Evolutionary conservation across 92 coral and sea anemone genomes (phyloP).

Genomic region (Umimayanthus kanabou): DNA sequence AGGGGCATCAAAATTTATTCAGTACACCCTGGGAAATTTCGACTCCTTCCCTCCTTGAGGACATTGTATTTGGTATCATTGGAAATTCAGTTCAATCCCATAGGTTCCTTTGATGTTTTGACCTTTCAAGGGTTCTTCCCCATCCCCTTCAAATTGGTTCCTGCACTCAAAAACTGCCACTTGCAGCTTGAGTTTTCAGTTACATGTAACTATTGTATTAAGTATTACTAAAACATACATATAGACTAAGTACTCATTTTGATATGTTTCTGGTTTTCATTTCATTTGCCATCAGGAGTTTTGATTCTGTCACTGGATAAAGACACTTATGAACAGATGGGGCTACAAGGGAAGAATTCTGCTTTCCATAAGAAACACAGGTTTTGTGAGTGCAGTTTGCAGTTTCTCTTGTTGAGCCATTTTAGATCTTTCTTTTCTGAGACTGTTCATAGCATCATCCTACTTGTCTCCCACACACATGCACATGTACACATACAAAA

Average conservation of each 20-base stretch:
- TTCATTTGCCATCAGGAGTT: constrained; percentile 53
- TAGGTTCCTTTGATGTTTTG: too few relatives aligned
- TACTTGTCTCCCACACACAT: too few relatives aligned
- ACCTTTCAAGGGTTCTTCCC: too few relatives aligned
- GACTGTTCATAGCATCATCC: not conserved
- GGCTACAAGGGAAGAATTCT: constrained; percentile 88
- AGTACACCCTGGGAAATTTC: too few relatives aligned
- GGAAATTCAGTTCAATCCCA: too few relatives aligned
- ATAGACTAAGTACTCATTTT: not conserved
- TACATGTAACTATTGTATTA: too few relatives aligned
- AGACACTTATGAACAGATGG: constrained; percentile 92
- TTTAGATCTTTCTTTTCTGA: not conserved
- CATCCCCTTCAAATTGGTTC: not conserved
- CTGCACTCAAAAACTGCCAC: too few relatives aligned
- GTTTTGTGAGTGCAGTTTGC: constrained; percentile 71
- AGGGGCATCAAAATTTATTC: too few relatives aligned
- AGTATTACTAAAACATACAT: not conserved
- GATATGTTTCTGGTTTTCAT: not conserved
- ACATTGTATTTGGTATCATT: too few relatives aligned
- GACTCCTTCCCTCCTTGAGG: too few relatives aligned
- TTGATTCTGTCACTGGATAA: constrained; percentile 85
- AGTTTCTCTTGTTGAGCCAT: not conserved
- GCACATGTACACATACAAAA: too few relatives aligned
- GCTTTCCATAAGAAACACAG: constrained; percentile 79
- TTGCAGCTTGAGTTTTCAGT: too few relatives aligned